Percentiles rank a stretch among this genome's conserved stretches.
phyloP scores from a whole-genome alignment of 1,140 invertebrate species.

The Drosophila kikkawai region DNA sequence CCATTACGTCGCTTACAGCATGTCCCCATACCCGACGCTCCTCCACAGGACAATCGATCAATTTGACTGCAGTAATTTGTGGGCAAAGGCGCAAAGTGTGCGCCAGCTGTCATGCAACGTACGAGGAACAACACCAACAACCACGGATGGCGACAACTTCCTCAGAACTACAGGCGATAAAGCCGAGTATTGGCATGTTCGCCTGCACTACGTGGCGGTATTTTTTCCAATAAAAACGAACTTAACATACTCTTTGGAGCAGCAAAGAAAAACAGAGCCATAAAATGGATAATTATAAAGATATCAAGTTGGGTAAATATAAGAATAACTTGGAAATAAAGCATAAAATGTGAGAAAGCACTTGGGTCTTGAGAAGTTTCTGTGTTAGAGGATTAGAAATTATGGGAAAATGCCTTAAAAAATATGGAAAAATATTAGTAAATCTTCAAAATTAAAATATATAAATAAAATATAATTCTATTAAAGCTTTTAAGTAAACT shows the following conservation, averaged over 20 bases:
- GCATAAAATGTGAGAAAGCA: background rate
- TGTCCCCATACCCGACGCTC: slow-evolving; percentile 31
- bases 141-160: slow-evolving; percentile 38
- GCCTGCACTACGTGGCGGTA: background rate
- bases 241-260: slow-evolving; percentile 12
- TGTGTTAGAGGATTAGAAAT: too few species aligned
- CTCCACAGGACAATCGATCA: slow-evolving; percentile 74
- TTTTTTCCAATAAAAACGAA: slow-evolving; percentile 8
- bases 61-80: slow-evolving; percentile 83
- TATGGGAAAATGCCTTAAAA: too few species aligned
- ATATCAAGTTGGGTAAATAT: background rate
- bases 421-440: too few species aligned
- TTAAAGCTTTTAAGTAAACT: too few species aligned
- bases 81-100: slow-evolving; percentile 74
- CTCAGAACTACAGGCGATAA: slow-evolving; percentile 38
- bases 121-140: slow-evolving; percentile 28
- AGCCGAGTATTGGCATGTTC: slow-evolving; percentile 29
- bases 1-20: slow-evolving; percentile 22
- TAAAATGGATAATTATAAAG: slow-evolving; percentile 5
- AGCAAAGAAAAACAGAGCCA: background rate
- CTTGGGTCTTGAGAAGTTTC: too few species aligned
- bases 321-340: background rate
- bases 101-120: slow-evolving; percentile 68
- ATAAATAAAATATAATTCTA: too few species aligned
- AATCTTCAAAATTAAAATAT: too few species aligned